Base-by-base conservation (phyloP, 2,888 invertebrate species). In the Iphiclides podalirius region DNA sequence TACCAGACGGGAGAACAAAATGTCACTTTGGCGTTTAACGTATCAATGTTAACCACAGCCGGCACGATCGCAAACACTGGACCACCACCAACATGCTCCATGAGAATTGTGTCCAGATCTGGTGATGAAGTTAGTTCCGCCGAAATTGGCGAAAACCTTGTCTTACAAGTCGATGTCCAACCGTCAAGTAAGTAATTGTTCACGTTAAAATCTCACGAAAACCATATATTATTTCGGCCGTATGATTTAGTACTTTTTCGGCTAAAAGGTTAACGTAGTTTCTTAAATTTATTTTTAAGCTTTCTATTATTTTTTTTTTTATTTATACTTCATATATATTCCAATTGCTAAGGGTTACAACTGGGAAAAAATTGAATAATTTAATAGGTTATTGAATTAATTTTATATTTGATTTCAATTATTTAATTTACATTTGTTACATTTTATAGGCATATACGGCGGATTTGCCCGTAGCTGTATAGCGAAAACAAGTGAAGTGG, bases 51-150 rank as follows among this genome's bases (percentile, higher is more conserved):
- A 59, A 97, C 97, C 0, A 97, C 97, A 0, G 97, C 97, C 0
- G 97, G 97, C 45, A 98, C 97, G 0, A 97, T 98, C 55, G 97
- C 97, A 34, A 97, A 98, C 71, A 97, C 97, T 0, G 97, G 97
- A 41, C 97, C 97, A 17, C 97, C 97, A 39, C 97, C 97, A 7
- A 95, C 95, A 8, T 97, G 97, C 75, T 90, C 94, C 49, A 97
- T 98, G 97, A 93, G 94, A 67, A 97, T 98, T 57, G 95, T 96
- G 14, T 95, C 96, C 16, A 91, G 93, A 40, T 93, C 93, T 31
- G 97, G 97, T 6, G 94, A 94, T 67, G 95, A 96, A 80, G 96
- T 98, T 51, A 95, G 93, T 75, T 95, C 96, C 0, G 97, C 97
- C 1, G 96, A 96, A 79, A 96, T 98, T 51, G 97, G 97, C 61